Base-by-base conservation (phyloP, 1,140 invertebrate species). In the Camponotus floridanus region DNA sequence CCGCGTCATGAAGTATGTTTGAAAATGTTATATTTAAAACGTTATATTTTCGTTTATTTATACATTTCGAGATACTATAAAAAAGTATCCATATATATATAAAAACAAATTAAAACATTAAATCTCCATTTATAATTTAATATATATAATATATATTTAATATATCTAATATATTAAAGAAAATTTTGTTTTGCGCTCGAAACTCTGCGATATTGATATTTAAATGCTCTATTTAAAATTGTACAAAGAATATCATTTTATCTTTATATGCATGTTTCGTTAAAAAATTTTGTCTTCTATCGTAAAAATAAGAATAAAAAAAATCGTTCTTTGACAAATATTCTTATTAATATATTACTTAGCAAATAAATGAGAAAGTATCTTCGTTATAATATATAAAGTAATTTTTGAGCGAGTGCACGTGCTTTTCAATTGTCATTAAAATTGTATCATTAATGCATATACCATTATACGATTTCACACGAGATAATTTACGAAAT, bases 401-500 rank as follows among this genome's bases (percentile, higher is more conserved):
- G 4, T 39, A 39, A 39, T 39, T 39, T 39, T 36, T 57, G 26
- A 26, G 9, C 7, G 6, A 39, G 3, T 39, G 26, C 26, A 26
- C 26, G 26, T 26, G 26, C 26, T 73, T 42, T 48, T 26, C 59
- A 78, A 78, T 5, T 62, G 31, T 62, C 39, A 45, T 31, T 18
- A 6, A 36, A 3, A 48, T 64, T 7, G 70, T 76, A 33, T n/a
- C 39, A 31, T 33, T 31, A 36, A 9, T 45, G 33, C 8, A 0
- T 4, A 6, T n/a, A 21, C 64, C 18, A 31, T 62, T 76, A 33
- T 42, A n/a, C 26, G 15, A 51, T 79, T 48, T 65, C n/a, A 67
- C 76, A 21, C 11, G 4, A 39, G n/a, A 51, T 36, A 65, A 78
- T 78, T 78, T 65, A 39, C 26, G 6, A 26, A 33, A 51, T 42